These are phyloP conservation scores for Pongo pygmaeus DNA, from an alignment of 2,113 vertebrate genomes.

Conservation along the genomic window DNA sequence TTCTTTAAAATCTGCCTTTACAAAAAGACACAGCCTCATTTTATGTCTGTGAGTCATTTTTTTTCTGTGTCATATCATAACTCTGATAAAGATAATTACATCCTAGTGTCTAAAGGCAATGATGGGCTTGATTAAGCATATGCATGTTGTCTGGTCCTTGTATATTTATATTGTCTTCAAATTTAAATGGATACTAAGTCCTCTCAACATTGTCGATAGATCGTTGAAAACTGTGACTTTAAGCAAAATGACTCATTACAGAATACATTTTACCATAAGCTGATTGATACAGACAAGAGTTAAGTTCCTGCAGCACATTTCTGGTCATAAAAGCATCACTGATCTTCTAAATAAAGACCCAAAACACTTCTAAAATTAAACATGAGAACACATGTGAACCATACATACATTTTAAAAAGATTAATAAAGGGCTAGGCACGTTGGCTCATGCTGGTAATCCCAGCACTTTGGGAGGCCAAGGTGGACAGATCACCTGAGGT, in stretches of 20 bases:
- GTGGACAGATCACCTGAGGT: too few species aligned
- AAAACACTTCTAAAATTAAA: background rate
- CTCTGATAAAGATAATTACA: slow-evolving; percentile 50
- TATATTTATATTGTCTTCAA: background rate
- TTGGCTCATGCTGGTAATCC: too few species aligned
- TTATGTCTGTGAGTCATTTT: background rate
- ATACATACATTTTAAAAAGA: background rate
- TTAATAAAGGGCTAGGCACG: background rate
- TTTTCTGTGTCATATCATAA: background rate
- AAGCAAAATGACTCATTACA: background rate
- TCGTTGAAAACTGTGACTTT: background rate
- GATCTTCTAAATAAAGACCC: background rate
- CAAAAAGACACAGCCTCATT: background rate
- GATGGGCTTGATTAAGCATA: slow-evolving; percentile 6
- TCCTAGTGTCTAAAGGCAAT: background rate
- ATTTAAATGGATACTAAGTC: background rate
- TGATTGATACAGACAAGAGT: background rate
- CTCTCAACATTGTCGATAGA: background rate
- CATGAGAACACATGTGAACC: background rate
- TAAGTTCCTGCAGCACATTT: background rate
- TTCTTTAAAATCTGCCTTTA: slow-evolving; percentile 8
- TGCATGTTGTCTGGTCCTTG: background rate
- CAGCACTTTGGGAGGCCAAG: too few species aligned
- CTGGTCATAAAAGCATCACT: background rate
- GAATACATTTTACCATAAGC: background rate